Conservation (phyloP, 2,888 invertebrate species). For the Xestia ashworthii region DNA sequence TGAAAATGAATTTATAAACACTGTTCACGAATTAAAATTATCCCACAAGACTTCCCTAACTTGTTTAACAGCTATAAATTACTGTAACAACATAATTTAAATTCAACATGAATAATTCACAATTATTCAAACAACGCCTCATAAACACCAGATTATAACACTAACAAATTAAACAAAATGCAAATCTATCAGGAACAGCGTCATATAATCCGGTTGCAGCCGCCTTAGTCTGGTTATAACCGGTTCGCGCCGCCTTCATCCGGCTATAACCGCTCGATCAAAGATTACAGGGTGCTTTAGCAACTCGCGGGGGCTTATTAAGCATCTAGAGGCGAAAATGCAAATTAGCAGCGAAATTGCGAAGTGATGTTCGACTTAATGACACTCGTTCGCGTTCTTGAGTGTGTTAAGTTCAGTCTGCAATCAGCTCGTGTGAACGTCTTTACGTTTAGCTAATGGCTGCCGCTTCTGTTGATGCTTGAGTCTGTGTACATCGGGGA, state of each 20-base stretch:
- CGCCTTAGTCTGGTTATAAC: constrained; percentile 66
- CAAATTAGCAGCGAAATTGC: constrained; percentile 78
- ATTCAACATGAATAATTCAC: constrained; percentile 46
- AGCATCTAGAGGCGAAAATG: constrained; percentile 75
- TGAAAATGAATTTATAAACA: neutral
- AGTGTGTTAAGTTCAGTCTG: constrained; percentile 66
- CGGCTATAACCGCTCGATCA: constrained; percentile 65
- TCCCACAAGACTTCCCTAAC: constrained; percentile 3
- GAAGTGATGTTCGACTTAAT: constrained; percentile 72
- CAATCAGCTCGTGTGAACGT: constrained; percentile 67
- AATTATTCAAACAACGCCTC: constrained; percentile 28
- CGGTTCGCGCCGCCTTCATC: constrained; percentile 64
- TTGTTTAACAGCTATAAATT: constrained; percentile 30
- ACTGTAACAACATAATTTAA: constrained; percentile 33
- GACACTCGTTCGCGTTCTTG: constrained; percentile 69
- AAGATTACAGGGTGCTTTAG: constrained; percentile 75
- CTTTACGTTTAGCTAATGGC: constrained; percentile 65
- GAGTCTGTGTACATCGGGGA: constrained; percentile 39
- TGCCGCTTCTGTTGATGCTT: constrained; percentile 55
- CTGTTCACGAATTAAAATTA: neutral
- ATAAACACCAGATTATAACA: constrained; percentile 48
- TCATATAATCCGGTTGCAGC: constrained; percentile 61
- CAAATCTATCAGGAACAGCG: constrained; percentile 62
- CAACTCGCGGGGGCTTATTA: constrained; percentile 76
- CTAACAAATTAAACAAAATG: constrained; percentile 58